phyloP scores from a whole-genome alignment of 1,140 invertebrate species.

The Drosophila carrolli region DNA sequence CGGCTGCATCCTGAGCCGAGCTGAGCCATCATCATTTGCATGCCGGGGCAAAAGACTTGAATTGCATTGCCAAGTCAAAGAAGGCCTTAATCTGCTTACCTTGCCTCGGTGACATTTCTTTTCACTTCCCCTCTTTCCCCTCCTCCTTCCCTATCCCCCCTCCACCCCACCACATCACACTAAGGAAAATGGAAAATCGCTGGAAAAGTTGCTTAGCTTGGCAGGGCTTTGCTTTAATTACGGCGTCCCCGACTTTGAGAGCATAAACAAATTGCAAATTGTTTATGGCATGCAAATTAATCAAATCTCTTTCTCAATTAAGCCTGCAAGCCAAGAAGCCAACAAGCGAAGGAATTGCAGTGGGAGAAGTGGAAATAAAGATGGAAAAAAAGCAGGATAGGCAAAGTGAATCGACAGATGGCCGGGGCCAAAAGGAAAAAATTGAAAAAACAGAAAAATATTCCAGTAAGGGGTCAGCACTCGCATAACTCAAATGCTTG shows the following conservation, averaged over 20 bases:
- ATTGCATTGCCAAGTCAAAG: constrained; percentile 76
- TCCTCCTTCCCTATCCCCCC: not conserved
- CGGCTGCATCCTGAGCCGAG: constrained; percentile 31
- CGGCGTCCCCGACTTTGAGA: constrained; percentile 64
- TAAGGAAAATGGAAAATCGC: constrained; percentile 24
- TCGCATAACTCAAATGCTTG: not conserved
- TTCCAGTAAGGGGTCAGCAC: not conserved
- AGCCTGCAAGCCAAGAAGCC: constrained; percentile 37
- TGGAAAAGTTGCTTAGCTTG: constrained; percentile 47
- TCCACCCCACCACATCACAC: too few species aligned
- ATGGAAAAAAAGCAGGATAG: not conserved
- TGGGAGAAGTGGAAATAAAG: constrained; percentile 3
- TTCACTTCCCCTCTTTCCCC: constrained; percentile 8
- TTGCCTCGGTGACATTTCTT: constrained; percentile 65
- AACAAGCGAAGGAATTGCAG: not conserved
- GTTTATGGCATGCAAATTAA: constrained; percentile 81
- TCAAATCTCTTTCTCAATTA: constrained; percentile 80
- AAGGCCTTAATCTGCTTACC: constrained; percentile 78
- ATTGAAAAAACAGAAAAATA: constrained; percentile 10
- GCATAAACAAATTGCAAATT: constrained; percentile 81
- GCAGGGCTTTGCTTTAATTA: constrained; percentile 78
- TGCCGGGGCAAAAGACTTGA: constrained; percentile 50
- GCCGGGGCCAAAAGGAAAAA: not conserved
- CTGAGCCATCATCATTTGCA: constrained; percentile 47
- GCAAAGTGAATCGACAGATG: constrained; percentile 18